Base-by-base conservation (phyloP, 2,797 vertebrate species). In the Octomys mimax region DNA sequence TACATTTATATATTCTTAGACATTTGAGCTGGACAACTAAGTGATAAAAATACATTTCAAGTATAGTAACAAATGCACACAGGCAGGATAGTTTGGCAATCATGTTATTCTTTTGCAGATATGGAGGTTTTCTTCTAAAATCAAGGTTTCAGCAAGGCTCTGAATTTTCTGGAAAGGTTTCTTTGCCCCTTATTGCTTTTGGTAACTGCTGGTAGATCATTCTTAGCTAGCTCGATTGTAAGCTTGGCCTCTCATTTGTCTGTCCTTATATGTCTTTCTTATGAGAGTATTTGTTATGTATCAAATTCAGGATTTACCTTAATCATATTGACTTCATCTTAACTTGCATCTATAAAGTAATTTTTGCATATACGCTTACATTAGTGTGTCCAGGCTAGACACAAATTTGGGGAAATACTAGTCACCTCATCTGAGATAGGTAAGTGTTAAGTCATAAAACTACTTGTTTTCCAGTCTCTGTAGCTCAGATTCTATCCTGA, bases 1-100 rank as follows among this genome's bases (percentile, higher is more conserved):
- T 79, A 49, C 9, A 46, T 75, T 62, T 96, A 42, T 85, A 5
- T 82, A 57, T 66, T 86, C 31, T 89, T 70, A 92, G 59, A 85
- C 49, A 28, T 52, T 42, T 78, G n/a, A 89, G 1, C 5, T 59
- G 84, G 16, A 84, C 57, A 54, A 94, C 46, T 59, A 71, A 10
- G 24, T 19, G 24, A 71, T 31, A 33, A 89, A 88, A 75, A 4
- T n/a, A 3, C 33, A 52, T 95, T 84, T 21, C 21, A 70, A 6
- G 9, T 26, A 4, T 39, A 89, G 2, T 71, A 46, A 70, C 6
- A 73, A 26, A 64, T 42, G 57, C 26, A 6, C 39, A 78, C 22
- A 59, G 42, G 71, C 26, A 66, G 33, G 5, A 31, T 42, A 28
- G 5, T n/a, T 90, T 77, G 42, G 33, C 36, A 71, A 59, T 4